Base-by-base conservation (phyloP, 1,140 invertebrate genomes). In the Sarcophaga peregrina region DNA sequence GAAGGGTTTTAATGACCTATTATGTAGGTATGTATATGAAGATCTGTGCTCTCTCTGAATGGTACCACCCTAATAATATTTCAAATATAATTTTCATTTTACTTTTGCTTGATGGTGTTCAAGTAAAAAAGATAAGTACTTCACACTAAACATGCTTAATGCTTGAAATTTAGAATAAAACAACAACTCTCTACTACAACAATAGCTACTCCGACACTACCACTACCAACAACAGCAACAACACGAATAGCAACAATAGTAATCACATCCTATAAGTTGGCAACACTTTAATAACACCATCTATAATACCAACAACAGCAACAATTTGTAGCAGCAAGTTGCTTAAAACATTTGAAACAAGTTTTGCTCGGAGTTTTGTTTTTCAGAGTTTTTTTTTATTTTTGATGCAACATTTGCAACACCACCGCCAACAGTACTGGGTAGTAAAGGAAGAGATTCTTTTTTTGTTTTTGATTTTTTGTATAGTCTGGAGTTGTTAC, bases 51-150 rank as follows among this genome's bases (percentile, higher is more conserved):
- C 25, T 37, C 25, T 37, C 4, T 4, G 25, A 37, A 37, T 37
- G 25, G 25, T 37, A 37, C 4, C 25, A 4, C 25, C 25, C 25
- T 37, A 37, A 37, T 37, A 37, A 37, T 58, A n/a, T n/a, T 58
- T 13, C 54, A 15, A 37, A n/a, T 8, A 68, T 9, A 68, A 7
- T 68, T 20, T 68, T 68, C n/a, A 58, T 58, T 68, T 68, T 68
- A 68, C 47, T 20, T 52, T 78, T 78, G 17, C 75, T 48, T 78
- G 50, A 78, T 78, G 75, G 75, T 50, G 75, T 78, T 78, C 50
- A 78, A 78, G 75, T 78, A 78, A 78, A 9, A n/a, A 78, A 20
- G 75, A 78, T 78, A 78, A 78, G 75, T 78, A 78, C 75, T 78
- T 78, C 75, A 78, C 75, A 78, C 75, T 78, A 78, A 78, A 78